Base-by-base conservation (phyloP, 2,888 invertebrate genomes). In the Heliconius aoede region DNA sequence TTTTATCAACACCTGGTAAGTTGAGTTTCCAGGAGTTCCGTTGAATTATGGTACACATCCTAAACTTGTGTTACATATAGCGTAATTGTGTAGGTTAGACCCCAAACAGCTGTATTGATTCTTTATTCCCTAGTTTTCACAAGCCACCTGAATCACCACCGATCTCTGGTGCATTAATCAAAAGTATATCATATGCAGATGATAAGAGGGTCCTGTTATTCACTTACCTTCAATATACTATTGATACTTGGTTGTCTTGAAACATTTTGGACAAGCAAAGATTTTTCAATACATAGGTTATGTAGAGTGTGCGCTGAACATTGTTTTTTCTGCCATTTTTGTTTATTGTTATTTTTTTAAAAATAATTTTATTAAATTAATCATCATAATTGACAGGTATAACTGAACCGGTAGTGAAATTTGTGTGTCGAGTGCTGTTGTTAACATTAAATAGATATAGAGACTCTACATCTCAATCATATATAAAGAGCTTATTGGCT, bases 371-470 rank as follows among this genome's bases (percentile, higher is more conserved):
- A 24, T 18, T 7, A 40, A 40, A 32, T 32, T 55, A 13, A 69
- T 15, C 30, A 32, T 69, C 8, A 30, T n/a, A 24, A 7, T 69
- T 13, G 1, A 62, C 86, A 98, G 98, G 96, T 80, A 96, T 98
- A 79, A 97, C 96, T 84, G 97, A 97, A 83, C 95, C 95, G 83
- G 96, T 97, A 76, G 95, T 98, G 65, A 96, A 96, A 82, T 97
- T 97, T 79, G 95, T 98, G 76, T 97, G 98, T 85, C 96, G 97
- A 86, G 95, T 97, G 77, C 91, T 98, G 83, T 96, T 96, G 51
- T 95, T 97, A 76, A 97, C 97, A 1, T 91, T 98, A 81, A 96
- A 96, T 78, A 95, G 97, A 82, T 98, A 98, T 87, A 95, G 96
- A 83, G 98, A 98, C 89, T 95, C 96, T 58, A 94, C 95, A 73